Evolutionary conservation across 2,797 vertebrate genomes (phyloP), one percentile per base, ranked within the genome.

Genomic region (Acrossocheilus fasciatus): DNA sequence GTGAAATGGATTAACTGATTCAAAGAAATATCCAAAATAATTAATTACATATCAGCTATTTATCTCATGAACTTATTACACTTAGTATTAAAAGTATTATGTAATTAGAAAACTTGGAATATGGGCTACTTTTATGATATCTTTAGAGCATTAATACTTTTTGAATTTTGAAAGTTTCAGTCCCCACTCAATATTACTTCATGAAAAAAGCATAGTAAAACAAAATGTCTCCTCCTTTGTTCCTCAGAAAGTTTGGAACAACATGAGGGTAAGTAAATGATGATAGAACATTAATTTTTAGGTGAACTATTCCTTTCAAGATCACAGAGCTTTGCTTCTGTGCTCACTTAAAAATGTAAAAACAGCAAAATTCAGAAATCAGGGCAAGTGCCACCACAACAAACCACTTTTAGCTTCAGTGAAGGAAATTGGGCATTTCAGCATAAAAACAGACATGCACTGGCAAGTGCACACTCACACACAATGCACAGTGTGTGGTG

Each of bases 381-480:
- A n/a, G 26, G 4, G 26, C 10, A 57, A 66, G n/a, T 34, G 41
- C 26, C 30, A 50, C 43, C 10, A 50, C 43, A 68, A 41, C 12
- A 52, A 41, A 39, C 18, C 23, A 47, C 43, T 45, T 66, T 68
- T 47, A 52, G 2, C 1, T 82, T 57, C 15, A 20, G 81, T 41
- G 68, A 72, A 36, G 36, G 34, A 82, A 82, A 82, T 36, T 26
- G 36, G 20, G 9, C 45, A 84, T 69, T 76, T 54, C 64, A 85
- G 43, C 34, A 86, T 17, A 83, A 47, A 39, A 80, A 18, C 45
- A 57, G 41, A 36, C 80, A 87, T 88, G 75, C 79, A 85, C 68
- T 76, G 50, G 43, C 54, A 64, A 26, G n/a, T 52, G 34, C 52
- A 54, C 36, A 57, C 81, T 2, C 15, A 47, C 36, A 70, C 30